These are phyloP conservation scores for Dascillus cervinus DNA, from an alignment of 2,888 invertebrate genomes.

Conservation along the genomic window DNA sequence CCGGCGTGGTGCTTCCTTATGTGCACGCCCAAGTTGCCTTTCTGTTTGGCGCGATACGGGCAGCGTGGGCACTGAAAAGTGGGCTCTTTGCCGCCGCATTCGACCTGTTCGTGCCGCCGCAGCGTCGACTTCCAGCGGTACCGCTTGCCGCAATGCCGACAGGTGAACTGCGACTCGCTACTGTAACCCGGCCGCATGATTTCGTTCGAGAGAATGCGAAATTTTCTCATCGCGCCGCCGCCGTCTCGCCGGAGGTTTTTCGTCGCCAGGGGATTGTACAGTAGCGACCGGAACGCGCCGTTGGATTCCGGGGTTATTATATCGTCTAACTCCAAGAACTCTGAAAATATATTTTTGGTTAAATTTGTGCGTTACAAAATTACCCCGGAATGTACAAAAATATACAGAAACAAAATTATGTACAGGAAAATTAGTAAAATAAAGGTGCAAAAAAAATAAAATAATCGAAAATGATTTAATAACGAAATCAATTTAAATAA, in stretches of 20 bases:
- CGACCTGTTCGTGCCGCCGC: slow-evolving; percentile 2
- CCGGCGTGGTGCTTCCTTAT: slow-evolving; percentile 70
- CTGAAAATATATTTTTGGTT: slow-evolving; percentile 26
- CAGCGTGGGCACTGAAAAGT: slow-evolving; percentile 75
- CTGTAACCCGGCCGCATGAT: slow-evolving; percentile 39
- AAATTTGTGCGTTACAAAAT: not conserved
- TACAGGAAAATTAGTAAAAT: no score
- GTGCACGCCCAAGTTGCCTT: slow-evolving; percentile 75
- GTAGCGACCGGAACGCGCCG: slow-evolving; percentile 17
- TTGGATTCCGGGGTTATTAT: slow-evolving; percentile 30
- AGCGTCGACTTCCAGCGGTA: slow-evolving; percentile 71
- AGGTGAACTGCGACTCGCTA: slow-evolving; percentile 58
- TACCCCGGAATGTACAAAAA: not conserved
- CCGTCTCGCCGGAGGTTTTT: slow-evolving; percentile 19
- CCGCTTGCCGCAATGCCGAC: slow-evolving; percentile 76
- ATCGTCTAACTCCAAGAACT: slow-evolving; percentile 34
- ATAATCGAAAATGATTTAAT: no score
- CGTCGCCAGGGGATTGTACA: slow-evolving; percentile 13
- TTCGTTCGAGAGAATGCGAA: slow-evolving; percentile 21
- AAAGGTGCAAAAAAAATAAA: no score
- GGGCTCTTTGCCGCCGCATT: slow-evolving; percentile 59
- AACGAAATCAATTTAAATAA: no score
- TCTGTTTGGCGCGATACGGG: slow-evolving; percentile 70
- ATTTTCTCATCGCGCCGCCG: slow-evolving; percentile 26
- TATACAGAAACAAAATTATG: not conserved